Conservation (phyloP, 2,888 invertebrate species). For the Ormyrus labotus region DNA sequence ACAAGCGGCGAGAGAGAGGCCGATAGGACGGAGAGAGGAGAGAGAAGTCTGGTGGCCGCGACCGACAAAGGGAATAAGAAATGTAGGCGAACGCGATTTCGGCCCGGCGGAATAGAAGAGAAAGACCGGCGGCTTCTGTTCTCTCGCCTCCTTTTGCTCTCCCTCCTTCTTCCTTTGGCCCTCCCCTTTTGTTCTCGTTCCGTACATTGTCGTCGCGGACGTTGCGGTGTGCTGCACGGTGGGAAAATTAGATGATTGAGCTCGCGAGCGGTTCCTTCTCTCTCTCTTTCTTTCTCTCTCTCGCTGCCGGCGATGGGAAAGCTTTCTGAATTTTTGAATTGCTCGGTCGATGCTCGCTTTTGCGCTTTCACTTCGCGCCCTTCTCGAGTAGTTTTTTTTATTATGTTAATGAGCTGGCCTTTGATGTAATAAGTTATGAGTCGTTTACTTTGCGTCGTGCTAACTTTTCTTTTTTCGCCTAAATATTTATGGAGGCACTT, state of each 20-base stretch:
- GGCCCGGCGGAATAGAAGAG: conserved; percentile 23
- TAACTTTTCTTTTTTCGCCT: too few relatives aligned
- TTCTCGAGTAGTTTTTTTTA: too few relatives aligned
- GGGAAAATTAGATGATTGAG: conserved; percentile 54
- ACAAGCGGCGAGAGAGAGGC: background rate
- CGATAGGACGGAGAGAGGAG: conserved; percentile 10
- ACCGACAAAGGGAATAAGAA: conserved; percentile 52
- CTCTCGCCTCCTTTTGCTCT: conserved; percentile 27
- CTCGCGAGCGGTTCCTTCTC: conserved; percentile 1
- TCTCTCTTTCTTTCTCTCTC: too few relatives aligned
- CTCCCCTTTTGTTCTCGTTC: conserved; percentile 50
- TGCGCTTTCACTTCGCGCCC: too few relatives aligned
- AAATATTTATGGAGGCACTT: too few relatives aligned
- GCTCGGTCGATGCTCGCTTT: too few relatives aligned
- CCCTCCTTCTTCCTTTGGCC: conserved; percentile 15
- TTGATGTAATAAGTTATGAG: too few relatives aligned
- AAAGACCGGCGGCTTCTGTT: conserved; percentile 40
- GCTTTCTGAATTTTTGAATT: too few relatives aligned
- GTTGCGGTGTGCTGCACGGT: conserved; percentile 25
- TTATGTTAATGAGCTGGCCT: too few relatives aligned
- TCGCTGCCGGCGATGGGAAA: too few relatives aligned
- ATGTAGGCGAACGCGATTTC: conserved; percentile 47
- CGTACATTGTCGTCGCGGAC: conserved; percentile 48
- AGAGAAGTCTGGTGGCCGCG: background rate
- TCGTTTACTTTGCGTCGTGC: too few relatives aligned